Base-by-base conservation (phyloP, 1,140 invertebrate species). In the Steinernema khuongi region DNA sequence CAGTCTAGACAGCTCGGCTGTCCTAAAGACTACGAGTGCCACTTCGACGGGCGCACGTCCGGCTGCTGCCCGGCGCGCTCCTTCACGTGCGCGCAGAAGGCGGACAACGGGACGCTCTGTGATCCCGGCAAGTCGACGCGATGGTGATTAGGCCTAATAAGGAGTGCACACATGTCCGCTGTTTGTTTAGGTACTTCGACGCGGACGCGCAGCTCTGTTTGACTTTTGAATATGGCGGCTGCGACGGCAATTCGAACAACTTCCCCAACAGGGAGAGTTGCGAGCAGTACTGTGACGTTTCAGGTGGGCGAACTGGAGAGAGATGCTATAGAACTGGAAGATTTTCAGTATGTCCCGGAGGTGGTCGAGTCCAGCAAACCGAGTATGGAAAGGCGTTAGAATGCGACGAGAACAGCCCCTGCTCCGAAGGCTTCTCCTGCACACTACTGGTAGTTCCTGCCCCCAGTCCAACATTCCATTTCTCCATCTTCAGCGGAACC, bases 11-110 rank as follows among this genome's bases (percentile, higher is more conserved):
- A 50, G 19, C 33, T 66, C 17, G 11, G 30, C n/a, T 79, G 78
- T 31, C 78, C 78, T 17, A 33, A 77, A 31, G 50, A 80, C 43
- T 78, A 78, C 43, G 79, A 79, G 67, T 79, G 78, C 44, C 14
- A 66, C 68, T 79, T 67, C 31, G 76, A 79, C 36, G 78, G 75
- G 29, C 77, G 69, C 19, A 67, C 17, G 17, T 68, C 67, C 31
- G 79, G 32, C 29, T 79, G 78, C 70, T 79, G 77, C 76, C 77
- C 77, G 14, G 26, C 68, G 4, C 29, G 67, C 72, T 79, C 28
- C 7, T 76, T 75, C 50, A 76, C 77, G 19, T 79, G 77, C 70
- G 7, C 68, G 30, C 30, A 75, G 18, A 32, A 31, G 17, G 26
- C 36, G 31, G 77, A 78, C 30, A 33, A 41, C 26, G 77, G 77